These are phyloP conservation scores for Drosophila kuntzei DNA, from an alignment of 2,888 invertebrate genomes.

Conservation along the genomic window DNA sequence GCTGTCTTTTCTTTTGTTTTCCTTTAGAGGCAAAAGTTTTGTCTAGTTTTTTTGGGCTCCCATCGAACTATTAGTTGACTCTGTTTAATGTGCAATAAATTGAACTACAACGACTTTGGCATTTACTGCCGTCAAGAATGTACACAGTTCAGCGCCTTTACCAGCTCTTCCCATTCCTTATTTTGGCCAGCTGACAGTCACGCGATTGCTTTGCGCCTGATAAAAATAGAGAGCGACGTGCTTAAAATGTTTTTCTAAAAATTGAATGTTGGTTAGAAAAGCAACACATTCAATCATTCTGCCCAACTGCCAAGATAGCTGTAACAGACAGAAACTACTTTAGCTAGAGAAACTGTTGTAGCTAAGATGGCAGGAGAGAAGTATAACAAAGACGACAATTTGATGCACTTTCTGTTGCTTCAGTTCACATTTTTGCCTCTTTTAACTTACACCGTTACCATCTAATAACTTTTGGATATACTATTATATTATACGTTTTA, in stretches of 20 bases:
- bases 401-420: not conserved
- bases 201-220: constrained; percentile 63
- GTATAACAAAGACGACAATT: not conserved
- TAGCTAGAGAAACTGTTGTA: constrained; percentile 41
- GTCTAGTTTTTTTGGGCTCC: constrained; percentile 32
- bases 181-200: constrained; percentile 50
- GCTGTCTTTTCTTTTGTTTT: constrained; percentile 29
- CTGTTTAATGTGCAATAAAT: constrained; percentile 73
- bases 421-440: not conserved
- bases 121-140: constrained; percentile 36
- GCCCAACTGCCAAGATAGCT: constrained; percentile 60
- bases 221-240: constrained; percentile 69
- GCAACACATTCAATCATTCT: constrained; percentile 77
- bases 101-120: constrained; percentile 54
- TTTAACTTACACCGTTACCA: too few relatives aligned
- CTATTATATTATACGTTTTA: too few relatives aligned
- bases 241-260: constrained; percentile 65
- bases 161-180: too few relatives aligned
- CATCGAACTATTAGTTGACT: constrained; percentile 68
- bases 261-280: constrained; percentile 78
- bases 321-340: constrained; percentile 27
- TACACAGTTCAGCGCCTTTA: constrained; percentile 6
- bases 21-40: constrained; percentile 40
- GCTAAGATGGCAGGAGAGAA: constrained; percentile 2
- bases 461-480: too few relatives aligned